These are phyloP conservation scores for Saturnia pavonia DNA, from an alignment of 2,888 invertebrate species.

Conservation along the genomic window DNA sequence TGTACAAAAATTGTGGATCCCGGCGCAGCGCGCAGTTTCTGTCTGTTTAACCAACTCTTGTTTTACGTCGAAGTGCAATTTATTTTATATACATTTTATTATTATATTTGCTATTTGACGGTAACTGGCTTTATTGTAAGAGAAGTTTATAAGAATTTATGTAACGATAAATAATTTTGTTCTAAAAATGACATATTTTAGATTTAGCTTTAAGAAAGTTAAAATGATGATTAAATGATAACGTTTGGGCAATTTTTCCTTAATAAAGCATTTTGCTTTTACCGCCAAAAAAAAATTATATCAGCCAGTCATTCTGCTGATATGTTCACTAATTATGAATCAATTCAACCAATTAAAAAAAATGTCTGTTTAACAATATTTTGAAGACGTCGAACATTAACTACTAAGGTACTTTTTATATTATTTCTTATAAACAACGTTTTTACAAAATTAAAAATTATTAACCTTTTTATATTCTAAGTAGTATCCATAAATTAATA, in stretches of 20 bases:
- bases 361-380: neutral
- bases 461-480: neutral
- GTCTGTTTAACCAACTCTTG: constrained; percentile 10
- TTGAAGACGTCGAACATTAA: neutral
- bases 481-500: neutral
- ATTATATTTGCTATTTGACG: neutral
- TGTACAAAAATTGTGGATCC: constrained; percentile 8
- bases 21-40: neutral
- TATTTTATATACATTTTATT: neutral
- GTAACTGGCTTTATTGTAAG: neutral
- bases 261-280: too few relatives aligned
- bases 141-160: too few relatives aligned
- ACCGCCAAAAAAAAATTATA: too few relatives aligned
- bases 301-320: too few relatives aligned
- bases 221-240: too few relatives aligned
- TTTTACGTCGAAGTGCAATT: neutral
- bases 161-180: too few relatives aligned
- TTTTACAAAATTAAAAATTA: neutral
- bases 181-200: too few relatives aligned
- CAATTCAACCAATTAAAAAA: neutral
- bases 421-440: neutral
- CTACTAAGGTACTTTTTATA: neutral
- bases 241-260: too few relatives aligned
- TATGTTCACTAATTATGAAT: too few relatives aligned
- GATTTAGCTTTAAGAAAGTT: too few relatives aligned